Base-by-base conservation (phyloP, 2,113 vertebrate species). In the Dicerorhinus sumatrensis region DNA sequence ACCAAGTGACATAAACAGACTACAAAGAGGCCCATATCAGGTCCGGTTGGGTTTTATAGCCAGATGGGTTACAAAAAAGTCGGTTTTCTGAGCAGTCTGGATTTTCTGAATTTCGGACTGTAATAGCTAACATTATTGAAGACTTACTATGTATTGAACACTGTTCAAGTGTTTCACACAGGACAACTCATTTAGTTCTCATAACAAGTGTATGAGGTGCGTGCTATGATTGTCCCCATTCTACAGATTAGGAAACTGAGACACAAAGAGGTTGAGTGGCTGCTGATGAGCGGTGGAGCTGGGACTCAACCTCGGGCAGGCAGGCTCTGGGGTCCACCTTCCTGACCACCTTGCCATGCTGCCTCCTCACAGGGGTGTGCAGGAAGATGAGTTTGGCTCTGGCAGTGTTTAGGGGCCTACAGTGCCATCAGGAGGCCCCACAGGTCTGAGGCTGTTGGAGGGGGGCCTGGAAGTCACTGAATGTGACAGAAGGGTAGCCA, bases 161-260 rank as follows among this genome's bases (percentile, higher is more conserved):
- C 56, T 79, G 20, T 81, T 82, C n/a, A 89, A 77, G 51, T 65
- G 75, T 48, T 84, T 95, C 67, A 67, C 36, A 94, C 10, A 10
- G 31, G 65, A 25, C 5, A 72, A 91, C 73, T 48, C 65, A 72
- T 77, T 69, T 84, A 85, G 67, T 73, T 92, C 75, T 76, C 75
- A 11, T 58, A 81, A 63, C 76, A 91, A 90, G 39, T 39, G 13
- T 42, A 54, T 12, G 58, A 84, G 25, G 76, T 46, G 16, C 18
- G 8, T 75, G 51, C 76, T 84, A 8, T 91, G 70, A 67, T 21
- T 25, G 23, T 31, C 39, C 56, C 60, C 46, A 60, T 86, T 96
- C 92, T 84, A 77, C 72, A 95, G 60, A 90, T 39, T 63, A 83
- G 85, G 51, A 82, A 89, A 92, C 84, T 27, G 60, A 88, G 63